Percentiles rank a stretch among this genome's conserved stretches.
Conservation (phyloP, 1,140 invertebrate species). For the Temnothorax nylanderi region DNA sequence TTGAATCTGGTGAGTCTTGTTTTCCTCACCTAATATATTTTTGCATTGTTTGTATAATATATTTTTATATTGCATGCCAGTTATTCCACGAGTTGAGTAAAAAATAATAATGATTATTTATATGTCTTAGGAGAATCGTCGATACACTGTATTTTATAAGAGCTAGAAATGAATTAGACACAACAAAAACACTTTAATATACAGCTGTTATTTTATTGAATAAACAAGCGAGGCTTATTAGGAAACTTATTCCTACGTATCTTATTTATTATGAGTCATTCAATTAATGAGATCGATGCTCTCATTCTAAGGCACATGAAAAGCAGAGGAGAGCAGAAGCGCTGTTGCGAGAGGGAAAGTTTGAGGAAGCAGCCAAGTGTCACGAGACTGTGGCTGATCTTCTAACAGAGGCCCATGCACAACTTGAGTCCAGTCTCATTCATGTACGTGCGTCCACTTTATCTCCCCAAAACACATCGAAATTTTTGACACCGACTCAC, state of each 20-base stretch:
- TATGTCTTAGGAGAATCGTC: neutral
- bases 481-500: slow-evolving; percentile 70
- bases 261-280: neutral
- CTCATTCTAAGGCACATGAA: slow-evolving; percentile 87
- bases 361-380: slow-evolving; percentile 88
- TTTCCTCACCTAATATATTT: neutral
- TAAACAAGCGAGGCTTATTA: neutral
- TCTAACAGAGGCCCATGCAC: slow-evolving; percentile 85
- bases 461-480: slow-evolving; percentile 46
- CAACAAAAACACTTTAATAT: neutral
- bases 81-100: neutral
- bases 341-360: slow-evolving; percentile 86
- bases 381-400: slow-evolving; percentile 87
- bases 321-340: slow-evolving; percentile 88
- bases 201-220: neutral
- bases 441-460: slow-evolving; percentile 80
- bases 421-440: slow-evolving; percentile 77
- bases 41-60: neutral
- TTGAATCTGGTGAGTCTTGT: slow-evolving; percentile 75
- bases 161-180: neutral
- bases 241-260: neutral
- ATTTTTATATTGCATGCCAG: neutral
- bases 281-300: neutral
- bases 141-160: neutral
- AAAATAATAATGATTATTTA: neutral